Evolutionary conservation across 2,888 invertebrate genomes (phyloP).

Genomic region (Lasioglossum marginatum): DNA sequence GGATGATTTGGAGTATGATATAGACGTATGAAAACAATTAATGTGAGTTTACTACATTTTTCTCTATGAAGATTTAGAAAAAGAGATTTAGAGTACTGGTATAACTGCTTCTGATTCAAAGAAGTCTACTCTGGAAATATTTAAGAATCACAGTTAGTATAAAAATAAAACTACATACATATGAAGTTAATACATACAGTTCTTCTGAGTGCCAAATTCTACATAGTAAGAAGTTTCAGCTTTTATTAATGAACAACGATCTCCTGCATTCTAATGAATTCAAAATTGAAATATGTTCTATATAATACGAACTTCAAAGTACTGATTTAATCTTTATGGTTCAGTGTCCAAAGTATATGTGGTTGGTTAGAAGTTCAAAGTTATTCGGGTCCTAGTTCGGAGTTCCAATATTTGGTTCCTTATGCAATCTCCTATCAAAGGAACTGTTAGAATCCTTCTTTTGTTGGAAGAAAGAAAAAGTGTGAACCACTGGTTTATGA

Average conservation of each 20-base stretch:
- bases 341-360: slow-evolving; percentile 1
- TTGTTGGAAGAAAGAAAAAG: not conserved
- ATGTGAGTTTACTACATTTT: too few relatives aligned
- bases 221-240: not conserved
- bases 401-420: not conserved
- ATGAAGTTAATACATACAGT: not conserved
- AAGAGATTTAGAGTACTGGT: too few relatives aligned
- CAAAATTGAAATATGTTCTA: not conserved
- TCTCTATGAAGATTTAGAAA: too few relatives aligned
- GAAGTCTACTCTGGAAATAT: too few relatives aligned
- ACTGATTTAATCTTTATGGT: slow-evolving; percentile 6
- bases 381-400: not conserved
- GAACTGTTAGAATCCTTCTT: not conserved
- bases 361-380: not conserved
- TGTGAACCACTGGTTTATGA: not conserved
- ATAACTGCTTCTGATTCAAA: too few relatives aligned
- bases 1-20: too few relatives aligned
- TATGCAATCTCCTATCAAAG: not conserved
- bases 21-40: too few relatives aligned
- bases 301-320: not conserved
- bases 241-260: too few relatives aligned
- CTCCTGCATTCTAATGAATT: not conserved
- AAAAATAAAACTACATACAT: not conserved
- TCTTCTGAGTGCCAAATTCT: not conserved
- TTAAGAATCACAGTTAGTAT: not conserved